Conservation (phyloP, 2,797 vertebrate species). For the Brachyalestes nurse region DNA sequence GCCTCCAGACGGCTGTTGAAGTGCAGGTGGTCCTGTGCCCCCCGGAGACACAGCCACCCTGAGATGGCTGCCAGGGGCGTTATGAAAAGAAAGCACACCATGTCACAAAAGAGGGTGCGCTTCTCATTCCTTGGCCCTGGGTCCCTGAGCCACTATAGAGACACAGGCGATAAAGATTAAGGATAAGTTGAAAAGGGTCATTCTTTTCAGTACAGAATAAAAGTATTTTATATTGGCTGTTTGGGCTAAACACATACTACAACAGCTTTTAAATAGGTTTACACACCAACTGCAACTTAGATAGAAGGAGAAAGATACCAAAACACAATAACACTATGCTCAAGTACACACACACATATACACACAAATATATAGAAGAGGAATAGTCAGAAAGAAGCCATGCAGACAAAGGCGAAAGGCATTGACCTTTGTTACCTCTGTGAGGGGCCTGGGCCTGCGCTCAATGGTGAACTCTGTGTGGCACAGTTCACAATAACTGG, state of each 20-base stretch:
- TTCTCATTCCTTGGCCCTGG: conserved; percentile 92
- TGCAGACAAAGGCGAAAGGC: conserved; percentile 52
- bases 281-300: neutral
- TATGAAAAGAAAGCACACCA: conserved; percentile 96
- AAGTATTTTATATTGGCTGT: neutral
- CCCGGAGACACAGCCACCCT: conserved; percentile 92
- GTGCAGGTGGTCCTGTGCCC: conserved; percentile 93
- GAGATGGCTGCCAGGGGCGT: conserved; percentile 93
- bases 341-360: neutral
- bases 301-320: conserved; percentile 7
- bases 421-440: conserved; percentile 84
- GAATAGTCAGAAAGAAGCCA: conserved; percentile 6
- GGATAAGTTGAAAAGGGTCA: neutral
- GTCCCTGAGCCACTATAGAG: conserved; percentile 89
- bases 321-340: neutral
- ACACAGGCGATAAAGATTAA: neutral
- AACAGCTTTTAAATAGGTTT: neutral
- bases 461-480: conserved; percentile 94
- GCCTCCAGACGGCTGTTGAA: conserved; percentile 92
- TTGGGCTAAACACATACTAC: neutral
- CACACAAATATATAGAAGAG: neutral
- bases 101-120: conserved; percentile 93
- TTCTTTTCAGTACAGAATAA: neutral
- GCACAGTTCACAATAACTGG: conserved; percentile 97
- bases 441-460: conserved; percentile 88